These are phyloP conservation scores for Hoplostethus mediterraneus DNA, from an alignment of 2,797 vertebrate species.

Conservation along the genomic window DNA sequence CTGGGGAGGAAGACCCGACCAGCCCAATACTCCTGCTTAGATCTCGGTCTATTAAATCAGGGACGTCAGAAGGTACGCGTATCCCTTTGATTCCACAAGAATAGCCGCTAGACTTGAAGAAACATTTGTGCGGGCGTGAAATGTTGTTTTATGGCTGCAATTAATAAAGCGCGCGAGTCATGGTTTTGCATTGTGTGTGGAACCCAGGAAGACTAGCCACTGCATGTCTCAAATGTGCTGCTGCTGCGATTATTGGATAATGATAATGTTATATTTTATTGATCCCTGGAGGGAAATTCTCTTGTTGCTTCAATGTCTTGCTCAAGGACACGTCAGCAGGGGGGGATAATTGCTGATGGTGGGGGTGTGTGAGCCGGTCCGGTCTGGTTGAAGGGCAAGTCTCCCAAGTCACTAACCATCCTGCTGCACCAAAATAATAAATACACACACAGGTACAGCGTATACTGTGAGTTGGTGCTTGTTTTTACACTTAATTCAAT, in stretches of 20 bases:
- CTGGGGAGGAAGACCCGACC: background rate
- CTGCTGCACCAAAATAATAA: background rate
- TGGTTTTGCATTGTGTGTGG: background rate
- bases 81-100: no score
- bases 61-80: no score
- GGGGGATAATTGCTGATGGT: no score
- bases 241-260: background rate
- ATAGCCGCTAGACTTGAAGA: background rate
- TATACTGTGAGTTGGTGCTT: conserved; percentile 11
- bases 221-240: background rate
- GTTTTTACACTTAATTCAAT: conserved; percentile 19
- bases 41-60: background rate
- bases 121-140: background rate
- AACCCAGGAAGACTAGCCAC: background rate
- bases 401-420: no score
- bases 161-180: background rate
- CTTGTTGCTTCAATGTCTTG: background rate
- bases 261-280: background rate
- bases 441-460: background rate
- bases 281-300: background rate
- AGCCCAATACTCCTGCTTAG: background rate
- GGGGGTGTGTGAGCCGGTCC: no score
- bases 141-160: background rate
- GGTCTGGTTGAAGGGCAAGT: no score
- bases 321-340: no score